Percentiles rank a stretch among this genome's conserved stretches.
Evolutionary conservation across 2,797 vertebrate species (phyloP).

Genomic region (Emys orbicularis): DNA sequence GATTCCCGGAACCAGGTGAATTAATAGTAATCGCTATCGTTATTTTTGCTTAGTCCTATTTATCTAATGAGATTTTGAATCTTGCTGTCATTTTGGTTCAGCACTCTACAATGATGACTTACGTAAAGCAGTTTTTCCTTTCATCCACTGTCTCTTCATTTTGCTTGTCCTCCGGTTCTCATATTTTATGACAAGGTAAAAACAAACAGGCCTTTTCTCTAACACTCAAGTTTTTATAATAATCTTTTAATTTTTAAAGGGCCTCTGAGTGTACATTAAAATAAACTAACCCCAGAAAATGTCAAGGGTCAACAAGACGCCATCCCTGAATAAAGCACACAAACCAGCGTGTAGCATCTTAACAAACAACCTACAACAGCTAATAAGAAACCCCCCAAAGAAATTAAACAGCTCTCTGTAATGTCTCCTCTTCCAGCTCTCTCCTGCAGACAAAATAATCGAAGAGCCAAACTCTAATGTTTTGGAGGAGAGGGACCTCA

Average conservation of each 20-base stretch:
- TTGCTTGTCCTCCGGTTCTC: background rate
- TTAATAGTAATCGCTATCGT: background rate
- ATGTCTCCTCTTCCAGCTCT: background rate
- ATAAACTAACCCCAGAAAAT: background rate
- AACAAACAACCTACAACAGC: background rate
- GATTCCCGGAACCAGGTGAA: background rate
- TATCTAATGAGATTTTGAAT: background rate
- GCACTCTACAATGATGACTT: background rate
- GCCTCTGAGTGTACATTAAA: background rate
- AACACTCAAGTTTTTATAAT: background rate
- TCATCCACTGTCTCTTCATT: background rate
- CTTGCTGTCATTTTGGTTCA: background rate
- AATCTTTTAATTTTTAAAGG: background rate
- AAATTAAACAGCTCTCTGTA: background rate
- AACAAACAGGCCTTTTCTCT: background rate
- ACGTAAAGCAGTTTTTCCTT: background rate
- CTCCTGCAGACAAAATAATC: background rate
- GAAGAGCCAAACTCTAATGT: background rate
- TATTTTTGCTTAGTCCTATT: background rate
- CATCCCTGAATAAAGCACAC: background rate
- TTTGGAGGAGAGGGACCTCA: background rate
- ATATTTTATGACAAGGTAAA: background rate
- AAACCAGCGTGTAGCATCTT: background rate
- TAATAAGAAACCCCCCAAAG: background rate
- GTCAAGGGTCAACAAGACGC: background rate